phyloP scores from a whole-genome alignment of 1,140 invertebrate species.

The Pseudomyrmex sp. region DNA sequence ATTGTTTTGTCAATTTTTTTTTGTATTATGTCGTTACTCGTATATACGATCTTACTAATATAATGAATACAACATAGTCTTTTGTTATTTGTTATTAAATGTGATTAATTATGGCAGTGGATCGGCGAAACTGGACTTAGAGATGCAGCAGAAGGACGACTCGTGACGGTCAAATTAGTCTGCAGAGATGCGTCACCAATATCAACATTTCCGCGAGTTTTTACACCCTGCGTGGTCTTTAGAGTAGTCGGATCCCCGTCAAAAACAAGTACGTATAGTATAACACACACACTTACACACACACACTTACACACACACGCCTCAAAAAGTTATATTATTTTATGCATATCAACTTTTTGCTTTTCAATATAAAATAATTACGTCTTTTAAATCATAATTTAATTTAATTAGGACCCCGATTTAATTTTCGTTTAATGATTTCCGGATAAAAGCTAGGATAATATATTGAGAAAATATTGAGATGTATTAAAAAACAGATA shows the following conservation, averaged over 20 bases:
- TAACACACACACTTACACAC: not conserved
- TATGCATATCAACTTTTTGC: not conserved
- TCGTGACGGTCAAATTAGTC: conserved; percentile 91
- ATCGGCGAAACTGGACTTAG: conserved; percentile 91
- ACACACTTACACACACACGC: too few species aligned
- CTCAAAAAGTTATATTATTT: not conserved
- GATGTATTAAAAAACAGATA: not conserved
- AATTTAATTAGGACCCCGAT: not conserved
- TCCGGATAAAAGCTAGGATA: not conserved
- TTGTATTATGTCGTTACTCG: too few species aligned
- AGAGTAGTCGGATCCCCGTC: conserved; percentile 92
- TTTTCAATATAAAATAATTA: too few species aligned
- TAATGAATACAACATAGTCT: not conserved
- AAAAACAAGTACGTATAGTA: conserved; percentile 88
- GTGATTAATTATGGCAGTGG: conserved; percentile 88
- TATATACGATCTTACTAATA: not conserved
- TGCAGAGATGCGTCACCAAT: conserved; percentile 90
- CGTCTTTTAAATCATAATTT: not conserved
- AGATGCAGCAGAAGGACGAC: conserved; percentile 90
- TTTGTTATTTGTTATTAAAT: not conserved
- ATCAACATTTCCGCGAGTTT: conserved; percentile 86
- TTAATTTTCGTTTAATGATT: not conserved
- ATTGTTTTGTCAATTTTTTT: not conserved
- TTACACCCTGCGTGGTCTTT: conserved; percentile 93
- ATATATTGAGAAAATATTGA: not conserved